phyloP scores from a whole-genome alignment of 1,140 invertebrate genomes.

The Pachyrhynchus sulphureomaculatus region DNA sequence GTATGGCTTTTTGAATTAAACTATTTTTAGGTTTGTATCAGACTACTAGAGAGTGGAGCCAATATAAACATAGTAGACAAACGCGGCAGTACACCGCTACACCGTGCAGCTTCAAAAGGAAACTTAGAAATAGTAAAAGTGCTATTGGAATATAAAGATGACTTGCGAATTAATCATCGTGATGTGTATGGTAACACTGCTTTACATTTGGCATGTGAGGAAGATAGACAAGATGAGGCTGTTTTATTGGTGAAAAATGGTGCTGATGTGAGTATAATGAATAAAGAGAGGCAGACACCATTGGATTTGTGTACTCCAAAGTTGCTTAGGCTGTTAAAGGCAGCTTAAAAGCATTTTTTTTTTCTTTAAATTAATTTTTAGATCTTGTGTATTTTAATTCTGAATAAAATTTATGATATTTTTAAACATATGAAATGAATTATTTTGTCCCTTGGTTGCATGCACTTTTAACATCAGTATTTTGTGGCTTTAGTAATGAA shows the following conservation, averaged over 20 bases:
- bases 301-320: conserved; percentile 63
- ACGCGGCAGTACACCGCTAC: conserved; percentile 77
- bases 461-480: too few relatives aligned
- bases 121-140: conserved; percentile 70
- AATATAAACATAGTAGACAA: conserved; percentile 75
- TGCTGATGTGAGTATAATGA: conserved; percentile 61
- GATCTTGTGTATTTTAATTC: too few relatives aligned
- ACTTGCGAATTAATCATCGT: conserved; percentile 54
- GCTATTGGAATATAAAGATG: conserved; percentile 59
- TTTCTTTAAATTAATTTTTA: too few relatives aligned
- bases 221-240: conserved; percentile 70
- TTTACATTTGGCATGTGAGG: conserved; percentile 83
- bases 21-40: conserved; percentile 60
- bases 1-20: too few relatives aligned
- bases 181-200: conserved; percentile 72
- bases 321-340: conserved; percentile 33
- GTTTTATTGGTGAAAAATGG: conserved; percentile 68
- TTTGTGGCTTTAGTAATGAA: too few relatives aligned
- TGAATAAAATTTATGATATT: too few relatives aligned
- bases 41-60: conserved; percentile 70
- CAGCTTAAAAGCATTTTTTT: background rate
- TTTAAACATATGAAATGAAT: too few relatives aligned
- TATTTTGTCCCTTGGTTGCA: too few relatives aligned
- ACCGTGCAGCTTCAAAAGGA: conserved; percentile 81
- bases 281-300: conserved; percentile 73